Evolutionary conservation across 2,113 vertebrate genomes (phyloP).

Genomic region (Nyctibius bracteatus): DNA sequence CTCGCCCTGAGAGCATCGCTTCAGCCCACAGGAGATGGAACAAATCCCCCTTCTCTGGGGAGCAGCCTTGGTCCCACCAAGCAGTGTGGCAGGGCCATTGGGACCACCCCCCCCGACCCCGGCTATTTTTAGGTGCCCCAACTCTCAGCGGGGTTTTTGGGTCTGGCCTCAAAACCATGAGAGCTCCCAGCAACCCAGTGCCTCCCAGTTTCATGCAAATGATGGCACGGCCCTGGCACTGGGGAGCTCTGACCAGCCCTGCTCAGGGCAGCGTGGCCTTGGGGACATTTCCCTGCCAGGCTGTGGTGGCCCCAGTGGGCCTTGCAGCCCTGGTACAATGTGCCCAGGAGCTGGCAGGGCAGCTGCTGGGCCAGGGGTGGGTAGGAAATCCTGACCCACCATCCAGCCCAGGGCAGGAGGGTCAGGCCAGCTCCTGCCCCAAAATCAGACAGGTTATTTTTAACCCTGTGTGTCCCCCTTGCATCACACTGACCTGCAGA

Average conservation of each 20-base stretch:
- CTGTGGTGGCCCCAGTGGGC: neutral
- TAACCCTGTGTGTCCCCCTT: neutral
- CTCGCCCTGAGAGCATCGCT: neutral
- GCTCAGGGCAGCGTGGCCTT: neutral
- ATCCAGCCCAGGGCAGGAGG: neutral
- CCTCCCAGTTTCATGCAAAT: neutral
- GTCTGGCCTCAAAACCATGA: neutral
- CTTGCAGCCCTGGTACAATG: neutral
- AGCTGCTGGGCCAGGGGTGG: neutral
- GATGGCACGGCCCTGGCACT: neutral
- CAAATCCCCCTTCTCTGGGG: neutral
- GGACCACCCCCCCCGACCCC: neutral
- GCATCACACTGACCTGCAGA: constrained; percentile 71
- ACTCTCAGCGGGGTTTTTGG: neutral
- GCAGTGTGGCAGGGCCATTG: neutral
- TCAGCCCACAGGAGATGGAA: neutral
- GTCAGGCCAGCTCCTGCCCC: neutral
- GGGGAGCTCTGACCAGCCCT: neutral
- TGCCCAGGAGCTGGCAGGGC: neutral
- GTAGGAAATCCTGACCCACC: neutral
- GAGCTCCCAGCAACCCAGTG: neutral
- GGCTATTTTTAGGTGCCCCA: neutral
- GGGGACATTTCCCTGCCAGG: neutral
- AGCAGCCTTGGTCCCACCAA: neutral
- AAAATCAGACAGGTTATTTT: neutral